A percentile compares a stretch with the other conserved stretches of the same genome.
These are phyloP conservation scores for Pterostichus madidus DNA, from an alignment of 2,888 invertebrate species.

Conservation along the genomic window DNA sequence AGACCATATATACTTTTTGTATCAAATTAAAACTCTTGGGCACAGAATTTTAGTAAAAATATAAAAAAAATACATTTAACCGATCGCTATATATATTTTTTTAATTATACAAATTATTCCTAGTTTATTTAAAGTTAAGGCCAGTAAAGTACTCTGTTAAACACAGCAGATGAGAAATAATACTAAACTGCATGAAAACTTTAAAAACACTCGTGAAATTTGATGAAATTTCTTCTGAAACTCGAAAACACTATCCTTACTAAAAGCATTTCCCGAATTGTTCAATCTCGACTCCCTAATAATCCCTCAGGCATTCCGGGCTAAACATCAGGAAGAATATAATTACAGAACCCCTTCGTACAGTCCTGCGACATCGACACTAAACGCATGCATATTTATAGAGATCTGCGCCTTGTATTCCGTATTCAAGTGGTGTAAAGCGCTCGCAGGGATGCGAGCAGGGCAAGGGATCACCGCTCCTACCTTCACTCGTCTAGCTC, in stretches of 20 bases:
- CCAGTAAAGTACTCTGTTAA: too few species aligned
- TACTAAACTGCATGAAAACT: too few species aligned
- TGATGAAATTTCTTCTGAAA: too few species aligned
- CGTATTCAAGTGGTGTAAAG: conserved; percentile 48
- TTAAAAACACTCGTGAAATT: too few species aligned
- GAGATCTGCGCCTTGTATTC: conserved; percentile 38
- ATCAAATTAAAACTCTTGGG: too few species aligned
- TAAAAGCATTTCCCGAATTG: conserved; percentile 15
- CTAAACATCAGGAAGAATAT: conserved; percentile 57
- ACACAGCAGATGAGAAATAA: too few species aligned
- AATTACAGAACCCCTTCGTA: conserved; percentile 44
- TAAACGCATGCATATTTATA: conserved; percentile 56
- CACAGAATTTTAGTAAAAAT: too few species aligned
- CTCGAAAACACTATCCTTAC: not conserved
- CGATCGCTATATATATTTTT: too few species aligned
- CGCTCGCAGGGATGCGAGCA: conserved; percentile 24
- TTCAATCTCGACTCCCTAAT: conserved; percentile 27
- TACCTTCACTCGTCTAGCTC: not conserved
- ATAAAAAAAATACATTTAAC: too few species aligned
- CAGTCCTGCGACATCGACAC: conserved; percentile 47
- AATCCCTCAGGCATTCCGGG: conserved; percentile 27
- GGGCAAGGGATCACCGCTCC: conserved; percentile 12
- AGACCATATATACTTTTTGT: too few species aligned
- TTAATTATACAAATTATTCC: too few species aligned
- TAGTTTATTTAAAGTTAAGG: too few species aligned